phyloP scores from a whole-genome alignment of 1,140 invertebrate genomes.

The Papilio machaon region DNA sequence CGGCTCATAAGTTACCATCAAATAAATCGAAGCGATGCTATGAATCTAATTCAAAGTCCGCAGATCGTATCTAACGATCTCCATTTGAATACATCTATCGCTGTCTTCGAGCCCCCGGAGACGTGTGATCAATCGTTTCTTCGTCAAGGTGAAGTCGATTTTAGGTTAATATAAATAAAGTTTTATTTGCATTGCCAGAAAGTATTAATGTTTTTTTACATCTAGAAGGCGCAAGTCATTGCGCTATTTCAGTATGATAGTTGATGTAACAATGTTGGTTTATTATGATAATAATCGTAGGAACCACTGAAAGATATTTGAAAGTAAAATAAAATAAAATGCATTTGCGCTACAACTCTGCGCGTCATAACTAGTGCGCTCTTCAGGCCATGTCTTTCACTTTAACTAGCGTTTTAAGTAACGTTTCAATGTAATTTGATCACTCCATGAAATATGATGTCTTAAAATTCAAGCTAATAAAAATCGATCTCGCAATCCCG shows the following conservation, averaged over 20 bases:
- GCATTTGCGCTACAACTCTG: no score
- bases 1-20: slow-evolving; percentile 34
- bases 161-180: slow-evolving; percentile 18
- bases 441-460: background rate
- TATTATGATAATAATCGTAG: background rate
- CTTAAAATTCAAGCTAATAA: slow-evolving; percentile 8
- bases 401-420: background rate
- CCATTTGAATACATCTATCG: slow-evolving; percentile 40
- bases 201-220: background rate
- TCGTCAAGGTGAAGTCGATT: slow-evolving; percentile 34
- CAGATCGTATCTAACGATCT: slow-evolving; percentile 39
- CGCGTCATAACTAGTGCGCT: background rate
- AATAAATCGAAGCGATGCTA: slow-evolving; percentile 34
- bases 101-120: slow-evolving; percentile 34
- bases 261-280: background rate
- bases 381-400: background rate
- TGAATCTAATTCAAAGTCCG: slow-evolving; percentile 37
- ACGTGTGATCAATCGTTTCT: slow-evolving; percentile 37
- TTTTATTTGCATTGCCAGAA: slow-evolving; percentile 20
- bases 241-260: slow-evolving; percentile 1
- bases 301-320: background rate
- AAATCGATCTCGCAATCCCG: slow-evolving; percentile 7
- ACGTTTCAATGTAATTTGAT: background rate
- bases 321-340: no score
- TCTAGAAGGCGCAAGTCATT: slow-evolving; percentile 25